Percentiles rank a stretch among this genome's conserved stretches.
These are phyloP conservation scores for Lithodes maja DNA, from an alignment of 2,888 invertebrate genomes.

Conservation along the genomic window DNA sequence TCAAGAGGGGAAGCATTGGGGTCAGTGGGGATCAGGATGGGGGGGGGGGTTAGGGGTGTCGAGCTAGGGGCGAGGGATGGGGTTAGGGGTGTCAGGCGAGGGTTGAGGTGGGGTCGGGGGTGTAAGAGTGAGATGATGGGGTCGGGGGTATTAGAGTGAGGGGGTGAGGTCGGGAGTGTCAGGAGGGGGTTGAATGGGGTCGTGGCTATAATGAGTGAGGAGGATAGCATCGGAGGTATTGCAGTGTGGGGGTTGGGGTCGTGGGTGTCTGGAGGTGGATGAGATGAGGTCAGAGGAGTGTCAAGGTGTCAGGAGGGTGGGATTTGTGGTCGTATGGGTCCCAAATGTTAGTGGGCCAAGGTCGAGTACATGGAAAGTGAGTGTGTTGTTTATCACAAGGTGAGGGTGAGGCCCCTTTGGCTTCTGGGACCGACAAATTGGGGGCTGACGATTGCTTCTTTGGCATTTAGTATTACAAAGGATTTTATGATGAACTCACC, in stretches of 20 bases:
- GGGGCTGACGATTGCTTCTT: neutral
- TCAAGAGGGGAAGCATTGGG: neutral
- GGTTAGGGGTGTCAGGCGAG: neutral
- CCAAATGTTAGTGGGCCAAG: slow-evolving; percentile 17
- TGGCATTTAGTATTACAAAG: too few relatives aligned
- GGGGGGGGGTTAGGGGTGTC: neutral
- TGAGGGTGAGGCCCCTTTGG: neutral
- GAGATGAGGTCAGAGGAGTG: slow-evolving; percentile 6
- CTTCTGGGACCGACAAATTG: neutral
- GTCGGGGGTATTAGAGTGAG: neutral
- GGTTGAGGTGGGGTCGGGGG: neutral
- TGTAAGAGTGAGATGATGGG: neutral
- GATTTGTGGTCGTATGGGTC: slow-evolving; percentile 16
- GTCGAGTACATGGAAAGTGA: slow-evolving; percentile 5
- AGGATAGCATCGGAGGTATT: neutral
- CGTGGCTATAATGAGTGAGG: neutral
- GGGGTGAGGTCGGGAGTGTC: neutral
- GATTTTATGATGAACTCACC: too few relatives aligned
- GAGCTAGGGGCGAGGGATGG: neutral
- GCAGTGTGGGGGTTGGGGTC: neutral
- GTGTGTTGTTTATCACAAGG: neutral
- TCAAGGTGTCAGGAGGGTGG: slow-evolving; percentile 5
- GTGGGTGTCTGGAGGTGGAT: neutral
- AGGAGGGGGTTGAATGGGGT: neutral
- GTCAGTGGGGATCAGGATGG: neutral